phyloP scores from a whole-genome alignment of 2,113 vertebrate species.

The Agapornis roseicollis region DNA sequence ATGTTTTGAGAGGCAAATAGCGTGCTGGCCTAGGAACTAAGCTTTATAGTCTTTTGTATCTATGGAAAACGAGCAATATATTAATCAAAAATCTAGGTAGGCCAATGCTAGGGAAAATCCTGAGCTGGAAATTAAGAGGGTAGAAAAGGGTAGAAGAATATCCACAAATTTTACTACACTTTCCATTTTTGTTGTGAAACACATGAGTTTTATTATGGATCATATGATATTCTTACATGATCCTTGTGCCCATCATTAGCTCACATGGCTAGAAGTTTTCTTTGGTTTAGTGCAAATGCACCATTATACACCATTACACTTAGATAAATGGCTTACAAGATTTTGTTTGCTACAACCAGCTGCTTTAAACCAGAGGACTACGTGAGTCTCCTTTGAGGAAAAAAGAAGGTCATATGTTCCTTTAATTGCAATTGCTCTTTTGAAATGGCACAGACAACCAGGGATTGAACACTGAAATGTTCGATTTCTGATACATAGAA shows the following conservation, averaged over 20 bases:
- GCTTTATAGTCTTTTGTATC: background rate
- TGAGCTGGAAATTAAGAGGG: background rate
- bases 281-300: background rate
- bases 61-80: background rate
- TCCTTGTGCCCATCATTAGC: accelerated
- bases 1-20: background rate
- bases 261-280: background rate
- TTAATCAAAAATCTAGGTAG: background rate
- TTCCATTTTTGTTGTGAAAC: background rate
- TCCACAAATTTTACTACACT: background rate
- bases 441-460: background rate
- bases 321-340: background rate
- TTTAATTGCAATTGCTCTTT: slow-evolving; percentile 26
- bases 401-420: background rate
- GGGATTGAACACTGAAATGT: background rate
- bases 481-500: background rate
- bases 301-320: background rate
- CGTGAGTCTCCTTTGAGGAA: background rate
- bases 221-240: background rate
- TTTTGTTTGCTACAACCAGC: background rate
- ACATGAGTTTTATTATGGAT: background rate
- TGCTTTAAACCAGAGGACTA: background rate
- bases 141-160: background rate
- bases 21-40: background rate
- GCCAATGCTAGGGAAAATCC: background rate